Conservation (phyloP, 2,888 invertebrate species). For the Dicranocentrus wangi region DNA sequence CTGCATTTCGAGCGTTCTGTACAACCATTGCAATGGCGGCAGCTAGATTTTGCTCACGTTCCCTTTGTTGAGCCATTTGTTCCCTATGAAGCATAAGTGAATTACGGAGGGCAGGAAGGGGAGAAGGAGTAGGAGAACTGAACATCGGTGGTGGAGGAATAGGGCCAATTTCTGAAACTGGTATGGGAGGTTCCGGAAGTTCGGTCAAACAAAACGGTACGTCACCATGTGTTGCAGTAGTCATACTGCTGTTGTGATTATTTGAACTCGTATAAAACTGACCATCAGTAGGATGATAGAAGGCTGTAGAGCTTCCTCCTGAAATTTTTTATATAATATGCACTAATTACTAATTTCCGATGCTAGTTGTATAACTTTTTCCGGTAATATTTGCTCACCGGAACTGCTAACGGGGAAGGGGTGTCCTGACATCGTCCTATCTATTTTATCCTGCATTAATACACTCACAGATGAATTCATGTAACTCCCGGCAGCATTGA, state of each 20-base stretch:
- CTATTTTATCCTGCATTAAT: conserved; percentile 68
- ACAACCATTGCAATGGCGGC: conserved; percentile 73
- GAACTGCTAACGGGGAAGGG: conserved; percentile 54
- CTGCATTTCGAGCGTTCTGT: conserved; percentile 72
- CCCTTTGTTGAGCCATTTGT: conserved; percentile 71
- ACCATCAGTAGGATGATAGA: conserved; percentile 68
- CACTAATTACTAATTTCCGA: no score
- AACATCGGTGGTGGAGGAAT: conserved; percentile 97
- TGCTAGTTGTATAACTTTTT: no score
- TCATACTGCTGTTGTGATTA: conserved; percentile 48
- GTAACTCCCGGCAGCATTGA: conserved; percentile 57
- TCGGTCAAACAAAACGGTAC: conserved; percentile 85
- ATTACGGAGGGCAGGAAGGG: conserved; percentile 70
- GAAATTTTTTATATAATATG: neutral
- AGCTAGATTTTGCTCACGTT: conserved; percentile 72
- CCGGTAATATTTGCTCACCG: conserved; percentile 53
- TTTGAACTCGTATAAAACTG: conserved; percentile 64
- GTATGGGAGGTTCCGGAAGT: conserved; percentile 92
- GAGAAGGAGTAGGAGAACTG: conserved; percentile 79
- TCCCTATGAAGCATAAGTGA: conserved; percentile 78
- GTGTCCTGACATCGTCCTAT: conserved; percentile 58
- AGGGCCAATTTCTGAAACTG: conserved; percentile 92
- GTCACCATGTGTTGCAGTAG: conserved; percentile 30
- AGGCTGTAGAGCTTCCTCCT: conserved; percentile 63
- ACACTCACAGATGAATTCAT: conserved; percentile 44